A percentile compares a stretch with the other conserved stretches of the same genome.
These are phyloP conservation scores for Liolophura sinensis DNA, from an alignment of 1,140 invertebrate genomes.

Conservation along the genomic window DNA sequence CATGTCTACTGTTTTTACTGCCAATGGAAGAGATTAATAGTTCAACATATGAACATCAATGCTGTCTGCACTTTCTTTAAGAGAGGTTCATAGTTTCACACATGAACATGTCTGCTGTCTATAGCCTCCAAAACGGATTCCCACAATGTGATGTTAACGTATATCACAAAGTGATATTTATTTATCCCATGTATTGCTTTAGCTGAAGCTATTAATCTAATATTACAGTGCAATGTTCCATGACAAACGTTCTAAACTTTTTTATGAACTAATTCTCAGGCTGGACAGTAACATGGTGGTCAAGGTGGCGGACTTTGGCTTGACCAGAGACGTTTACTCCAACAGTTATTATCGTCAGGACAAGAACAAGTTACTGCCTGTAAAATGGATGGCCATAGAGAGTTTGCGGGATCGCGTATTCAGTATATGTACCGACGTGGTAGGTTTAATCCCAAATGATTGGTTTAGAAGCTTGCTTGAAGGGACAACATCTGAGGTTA, in stretches of 20 bases:
- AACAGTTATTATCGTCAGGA: conserved; percentile 60
- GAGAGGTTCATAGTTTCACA: too few species aligned
- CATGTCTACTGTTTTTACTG: too few species aligned
- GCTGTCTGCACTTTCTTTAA: too few species aligned
- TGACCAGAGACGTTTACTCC: conserved; percentile 62
- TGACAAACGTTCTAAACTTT: background rate
- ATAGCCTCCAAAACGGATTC: background rate
- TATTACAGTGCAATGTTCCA: background rate
- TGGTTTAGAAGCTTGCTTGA: too few species aligned
- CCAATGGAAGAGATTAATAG: too few species aligned
- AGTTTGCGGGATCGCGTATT: conserved; percentile 54
- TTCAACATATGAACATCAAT: too few species aligned
- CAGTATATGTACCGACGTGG: conserved; percentile 57
- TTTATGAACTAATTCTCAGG: conserved; percentile 37
- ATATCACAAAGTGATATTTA: background rate
- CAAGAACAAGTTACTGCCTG: conserved; percentile 56
- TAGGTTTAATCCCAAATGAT: conserved; percentile 34
- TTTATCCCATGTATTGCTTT: background rate
- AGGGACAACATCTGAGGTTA: too few species aligned
- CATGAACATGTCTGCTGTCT: too few species aligned
- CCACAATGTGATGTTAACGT: background rate
- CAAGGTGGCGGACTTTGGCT: conserved; percentile 65
- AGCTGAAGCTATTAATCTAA: background rate
- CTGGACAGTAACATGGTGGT: conserved; percentile 53
- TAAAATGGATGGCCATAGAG: conserved; percentile 60